A percentile compares a stretch with the other conserved stretches of the same genome.
phyloP scores from a whole-genome alignment of 2,113 vertebrate genomes.

The Ahaetulla prasina region DNA sequence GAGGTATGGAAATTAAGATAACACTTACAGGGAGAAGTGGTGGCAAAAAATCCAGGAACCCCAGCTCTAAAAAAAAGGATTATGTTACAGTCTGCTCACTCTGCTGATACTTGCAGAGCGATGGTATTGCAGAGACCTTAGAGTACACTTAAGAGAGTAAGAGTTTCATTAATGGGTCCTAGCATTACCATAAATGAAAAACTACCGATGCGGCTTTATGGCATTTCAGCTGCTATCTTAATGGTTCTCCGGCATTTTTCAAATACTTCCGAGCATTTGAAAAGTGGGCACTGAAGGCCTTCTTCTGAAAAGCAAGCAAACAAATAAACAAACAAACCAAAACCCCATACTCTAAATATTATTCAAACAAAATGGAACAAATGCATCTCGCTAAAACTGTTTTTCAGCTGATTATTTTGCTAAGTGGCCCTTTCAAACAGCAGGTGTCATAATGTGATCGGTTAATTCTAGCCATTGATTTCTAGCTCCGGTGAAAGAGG shows the following conservation, averaged over 20 bases:
- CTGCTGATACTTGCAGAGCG: neutral
- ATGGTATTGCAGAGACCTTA: neutral
- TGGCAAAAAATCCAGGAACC: neutral
- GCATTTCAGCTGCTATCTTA: neutral
- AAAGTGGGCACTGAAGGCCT: neutral
- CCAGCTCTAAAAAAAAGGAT: neutral
- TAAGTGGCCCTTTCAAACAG: constrained; percentile 9
- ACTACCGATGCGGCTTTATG: neutral
- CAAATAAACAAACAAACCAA: no score
- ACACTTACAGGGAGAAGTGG: neutral
- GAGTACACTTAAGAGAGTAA: neutral
- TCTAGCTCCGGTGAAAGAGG: neutral
- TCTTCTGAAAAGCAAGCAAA: neutral
- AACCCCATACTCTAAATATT: neutral
- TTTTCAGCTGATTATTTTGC: neutral
- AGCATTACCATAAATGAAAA: neutral
- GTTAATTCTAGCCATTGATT: neutral
- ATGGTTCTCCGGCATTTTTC: neutral
- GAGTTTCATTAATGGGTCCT: neutral
- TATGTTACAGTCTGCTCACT: neutral
- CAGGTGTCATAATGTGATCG: neutral
- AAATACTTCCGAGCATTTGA: neutral
- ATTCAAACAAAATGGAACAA: neutral
- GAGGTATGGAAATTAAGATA: neutral
- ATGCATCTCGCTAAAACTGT: neutral